Conservation (phyloP, 2,797 vertebrate species). For the Sparidentex hasta region DNA sequence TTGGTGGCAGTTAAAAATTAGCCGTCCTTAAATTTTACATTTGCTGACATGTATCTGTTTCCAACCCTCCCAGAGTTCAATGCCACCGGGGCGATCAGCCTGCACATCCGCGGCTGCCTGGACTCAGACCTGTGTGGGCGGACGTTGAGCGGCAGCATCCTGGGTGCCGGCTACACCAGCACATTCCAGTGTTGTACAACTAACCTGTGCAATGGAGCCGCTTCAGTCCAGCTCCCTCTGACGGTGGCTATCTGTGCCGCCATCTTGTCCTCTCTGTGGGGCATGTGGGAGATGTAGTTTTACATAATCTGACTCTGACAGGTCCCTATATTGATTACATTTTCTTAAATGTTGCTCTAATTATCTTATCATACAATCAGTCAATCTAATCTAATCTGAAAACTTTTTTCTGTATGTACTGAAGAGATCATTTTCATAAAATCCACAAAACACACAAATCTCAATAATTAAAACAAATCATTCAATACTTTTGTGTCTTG, state of each 20-base stretch:
- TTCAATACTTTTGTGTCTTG: too few species aligned
- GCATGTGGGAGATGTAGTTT: conserved; percentile 39
- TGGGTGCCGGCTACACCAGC: conserved; percentile 35
- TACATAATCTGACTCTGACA: neutral
- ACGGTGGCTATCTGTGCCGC: conserved; percentile 46
- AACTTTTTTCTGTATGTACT: too few species aligned
- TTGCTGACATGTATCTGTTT: neutral
- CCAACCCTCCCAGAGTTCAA: conserved; percentile 55
- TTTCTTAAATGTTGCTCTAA: neutral
- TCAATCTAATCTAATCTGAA: too few species aligned
- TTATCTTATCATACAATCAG: too few species aligned
- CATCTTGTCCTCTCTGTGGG: conserved; percentile 58
- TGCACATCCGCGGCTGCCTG: conserved; percentile 69
- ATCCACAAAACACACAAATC: too few species aligned
- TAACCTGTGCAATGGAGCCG: conserved; percentile 69
- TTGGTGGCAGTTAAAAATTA: too few species aligned
- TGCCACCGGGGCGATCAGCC: fast-evolving
- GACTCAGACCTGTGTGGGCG: conserved; percentile 45
- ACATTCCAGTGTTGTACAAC: conserved; percentile 60
- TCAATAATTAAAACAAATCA: too few species aligned
- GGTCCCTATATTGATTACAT: too few species aligned
- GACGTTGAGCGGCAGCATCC: conserved; percentile 18
- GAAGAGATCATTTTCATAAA: too few species aligned
- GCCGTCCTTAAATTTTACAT: neutral
- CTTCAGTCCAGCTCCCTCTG: conserved; percentile 58